phyloP scores from a whole-genome alignment of 2,888 invertebrate genomes.

The Hirtodrosophila confusa region DNA sequence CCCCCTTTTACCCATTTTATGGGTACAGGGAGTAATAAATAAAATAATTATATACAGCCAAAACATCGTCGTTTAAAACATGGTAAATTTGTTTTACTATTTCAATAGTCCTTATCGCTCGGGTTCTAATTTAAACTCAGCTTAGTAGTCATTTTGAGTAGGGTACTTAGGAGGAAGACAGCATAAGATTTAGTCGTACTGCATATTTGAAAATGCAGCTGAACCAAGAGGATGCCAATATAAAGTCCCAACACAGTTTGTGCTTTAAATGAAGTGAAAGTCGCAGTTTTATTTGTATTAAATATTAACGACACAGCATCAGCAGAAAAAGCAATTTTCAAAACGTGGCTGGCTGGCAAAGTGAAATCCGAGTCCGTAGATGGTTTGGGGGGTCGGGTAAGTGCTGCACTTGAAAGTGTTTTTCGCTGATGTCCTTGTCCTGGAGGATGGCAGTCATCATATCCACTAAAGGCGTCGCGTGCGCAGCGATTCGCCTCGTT shows the following conservation, averaged over 20 bases:
- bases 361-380: conserved; percentile 60
- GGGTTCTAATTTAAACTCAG: too few relatives aligned
- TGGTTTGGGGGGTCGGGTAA: conserved; percentile 13
- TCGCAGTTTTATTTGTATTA: conserved; percentile 73
- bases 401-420: conserved; percentile 45
- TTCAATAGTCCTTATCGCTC: too few relatives aligned
- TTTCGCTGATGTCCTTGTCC: conserved; percentile 17
- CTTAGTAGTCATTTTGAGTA: not conserved
- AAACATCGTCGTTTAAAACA: too few relatives aligned
- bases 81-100: too few relatives aligned
- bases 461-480: conserved; percentile 56
- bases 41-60: too few relatives aligned
- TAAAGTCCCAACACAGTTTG: conserved; percentile 45
- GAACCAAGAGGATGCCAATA: conserved; percentile 24
- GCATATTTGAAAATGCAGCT: conserved; percentile 34
- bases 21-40: too few relatives aligned
- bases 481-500: conserved; percentile 63
- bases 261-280: conserved; percentile 69
- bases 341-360: conserved; percentile 38
- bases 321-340: conserved; percentile 56
- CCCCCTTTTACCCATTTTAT: too few relatives aligned
- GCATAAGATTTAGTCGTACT: conserved; percentile 7
- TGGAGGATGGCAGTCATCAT: conserved; percentile 18
- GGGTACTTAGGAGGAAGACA: conserved; percentile 10
- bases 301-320: conserved; percentile 63